Percentiles rank a stretch among this genome's conserved stretches.
These are phyloP conservation scores for Crocidura indochinensis DNA, from an alignment of 2,797 vertebrate genomes.

Conservation along the genomic window DNA sequence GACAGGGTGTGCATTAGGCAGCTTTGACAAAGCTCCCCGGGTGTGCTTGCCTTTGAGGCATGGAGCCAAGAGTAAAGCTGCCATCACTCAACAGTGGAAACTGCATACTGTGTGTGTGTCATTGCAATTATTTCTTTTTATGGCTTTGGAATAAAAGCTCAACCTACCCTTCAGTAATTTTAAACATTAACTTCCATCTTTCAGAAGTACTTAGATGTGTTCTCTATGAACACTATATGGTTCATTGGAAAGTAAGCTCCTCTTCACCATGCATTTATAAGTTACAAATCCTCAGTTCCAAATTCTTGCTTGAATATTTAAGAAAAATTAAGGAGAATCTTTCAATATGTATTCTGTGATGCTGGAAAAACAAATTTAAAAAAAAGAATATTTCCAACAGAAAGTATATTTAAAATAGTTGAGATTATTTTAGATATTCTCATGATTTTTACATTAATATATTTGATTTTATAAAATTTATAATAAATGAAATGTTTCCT, in stretches of 20 bases:
- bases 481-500: background rate
- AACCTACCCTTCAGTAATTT: constrained; percentile 77
- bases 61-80: constrained; percentile 79
- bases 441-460: background rate
- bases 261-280: background rate
- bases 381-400: background rate
- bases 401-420: constrained; percentile 45
- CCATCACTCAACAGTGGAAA: constrained; percentile 70
- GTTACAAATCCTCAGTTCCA: constrained; percentile 40
- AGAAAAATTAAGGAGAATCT: constrained; percentile 42
- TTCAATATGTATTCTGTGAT: background rate
- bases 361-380: constrained; percentile 29
- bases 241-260: background rate
- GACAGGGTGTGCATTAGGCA: constrained; percentile 70
- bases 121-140: constrained; percentile 75
- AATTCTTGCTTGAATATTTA: background rate
- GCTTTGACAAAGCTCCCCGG: constrained; percentile 79
- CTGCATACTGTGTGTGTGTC: constrained; percentile 78
- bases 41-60: constrained; percentile 77
- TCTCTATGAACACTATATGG: constrained; percentile 11
- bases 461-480: background rate
- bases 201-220: constrained; percentile 51
- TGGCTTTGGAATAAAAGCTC: constrained; percentile 70
- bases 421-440: background rate
- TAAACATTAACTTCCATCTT: constrained; percentile 82